Base-by-base conservation (phyloP, 2,888 invertebrate species). In the Beris morrisii region DNA sequence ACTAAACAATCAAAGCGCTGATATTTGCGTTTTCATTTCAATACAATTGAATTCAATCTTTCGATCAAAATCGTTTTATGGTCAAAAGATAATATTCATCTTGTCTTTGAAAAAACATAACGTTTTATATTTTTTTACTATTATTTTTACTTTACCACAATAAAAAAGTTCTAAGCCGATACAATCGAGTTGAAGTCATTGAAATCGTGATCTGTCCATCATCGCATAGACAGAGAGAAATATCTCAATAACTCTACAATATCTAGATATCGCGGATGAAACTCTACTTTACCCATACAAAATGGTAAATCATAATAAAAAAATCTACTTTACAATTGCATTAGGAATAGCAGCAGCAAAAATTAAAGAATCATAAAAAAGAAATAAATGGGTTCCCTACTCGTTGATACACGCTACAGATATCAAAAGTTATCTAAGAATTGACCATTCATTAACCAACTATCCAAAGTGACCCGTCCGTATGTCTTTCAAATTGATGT, bases 401-500 rank as follows among this genome's bases (percentile, higher is more conserved):
- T 56, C 56, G 32, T 56, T 56, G 38, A 38, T 43, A 43, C 56
- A 44, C 30, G 45, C 28, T 45, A 4, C 13, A 30, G n/a, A 43
- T 44, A 57, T 43, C 44, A 9, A 38, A 56, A 15, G 15, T 28
- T 44, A 44, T 22, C 43, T 57, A 38, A 38, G 44, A 57, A 57
- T 57, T 58, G 59, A 59, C 66, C 66, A 66, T 46, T 45, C 54
- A n/a, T 38, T 66, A 66, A 46, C 58, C 57, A 54, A 66, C 54
- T 52, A 66, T 52, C 66, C 43, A 52, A 66, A 59, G 54, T 59
- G 22, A 44, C 53, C 66, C 54, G 58, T 59, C 59, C 31, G 52
- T 38, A 54, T 66, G 59, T 66, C 66, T 38, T 59, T 58, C 52
- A 66, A 13, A 38, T 66, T 66, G 66, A 66, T 66, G 66, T 66